phyloP scores from a whole-genome alignment of 2,888 invertebrate species.

The Clepsis dumicolana region DNA sequence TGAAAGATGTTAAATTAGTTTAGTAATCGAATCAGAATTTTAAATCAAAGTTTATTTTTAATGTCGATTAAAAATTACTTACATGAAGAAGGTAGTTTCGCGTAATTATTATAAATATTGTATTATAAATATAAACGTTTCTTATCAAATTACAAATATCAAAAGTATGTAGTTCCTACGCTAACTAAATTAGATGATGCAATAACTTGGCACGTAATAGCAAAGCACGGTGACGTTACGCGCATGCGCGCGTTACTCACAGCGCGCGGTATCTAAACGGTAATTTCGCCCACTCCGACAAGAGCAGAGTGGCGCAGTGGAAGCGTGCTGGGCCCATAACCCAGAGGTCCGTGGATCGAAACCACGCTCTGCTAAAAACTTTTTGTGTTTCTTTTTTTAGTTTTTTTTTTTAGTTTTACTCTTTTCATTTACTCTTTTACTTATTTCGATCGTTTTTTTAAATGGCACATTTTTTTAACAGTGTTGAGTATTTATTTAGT shows the following conservation, averaged over 20 bases:
- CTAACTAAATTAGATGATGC: conserved; percentile 46
- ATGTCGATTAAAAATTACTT: no score
- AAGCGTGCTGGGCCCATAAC: conserved; percentile 94
- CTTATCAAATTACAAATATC: neutral
- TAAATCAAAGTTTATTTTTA: no score
- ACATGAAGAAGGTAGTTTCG: no score
- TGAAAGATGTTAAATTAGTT: no score
- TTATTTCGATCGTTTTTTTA: no score
- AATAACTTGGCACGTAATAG: conserved; percentile 34
- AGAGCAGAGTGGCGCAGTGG: conserved; percentile 93
- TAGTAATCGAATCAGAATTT: no score
- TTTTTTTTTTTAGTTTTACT: conserved; percentile 19
- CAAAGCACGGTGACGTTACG: conserved; percentile 53
- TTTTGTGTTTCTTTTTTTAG: conserved; percentile 50
- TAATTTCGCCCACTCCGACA: conserved; percentile 54
- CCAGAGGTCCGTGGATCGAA: conserved; percentile 96
- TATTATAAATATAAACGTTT: neutral
- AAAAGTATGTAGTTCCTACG: no score
- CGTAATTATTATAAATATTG: no score
- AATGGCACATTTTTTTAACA: no score
- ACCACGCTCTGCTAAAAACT: conserved; percentile 90
- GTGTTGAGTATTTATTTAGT: no score
- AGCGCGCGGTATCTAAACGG: conserved; percentile 36
- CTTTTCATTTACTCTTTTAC: conserved; percentile 6
- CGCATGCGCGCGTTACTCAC: conserved; percentile 49